Evolutionary conservation across 1,140 invertebrate species (phyloP).

Genomic region (Magallana gigas): DNA sequence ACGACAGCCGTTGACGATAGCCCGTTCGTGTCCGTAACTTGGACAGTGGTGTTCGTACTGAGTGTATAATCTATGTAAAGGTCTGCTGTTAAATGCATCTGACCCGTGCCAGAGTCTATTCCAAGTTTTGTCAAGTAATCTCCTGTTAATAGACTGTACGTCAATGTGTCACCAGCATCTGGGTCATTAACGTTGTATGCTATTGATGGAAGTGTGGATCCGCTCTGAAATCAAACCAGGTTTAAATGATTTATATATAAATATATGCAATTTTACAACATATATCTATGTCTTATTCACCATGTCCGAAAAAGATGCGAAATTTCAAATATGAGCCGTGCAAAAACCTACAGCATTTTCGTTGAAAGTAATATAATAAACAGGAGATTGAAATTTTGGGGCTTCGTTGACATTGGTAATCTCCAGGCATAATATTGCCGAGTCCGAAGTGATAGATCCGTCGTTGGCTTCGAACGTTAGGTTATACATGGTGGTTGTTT

Average conservation of each 20-base stretch:
- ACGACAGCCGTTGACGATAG: background rate
- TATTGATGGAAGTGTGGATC: background rate
- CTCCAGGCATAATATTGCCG: background rate
- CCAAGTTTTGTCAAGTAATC: background rate
- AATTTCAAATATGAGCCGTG: too few relatives aligned
- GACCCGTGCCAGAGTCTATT: slow-evolving; percentile 7
- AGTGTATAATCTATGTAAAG: background rate
- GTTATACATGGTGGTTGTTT: background rate
- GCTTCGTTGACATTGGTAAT: background rate
- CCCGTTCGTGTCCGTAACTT: background rate
- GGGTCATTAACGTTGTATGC: background rate
- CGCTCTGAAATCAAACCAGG: background rate
- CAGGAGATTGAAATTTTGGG: background rate
- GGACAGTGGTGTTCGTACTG: background rate
- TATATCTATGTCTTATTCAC: too few relatives aligned
- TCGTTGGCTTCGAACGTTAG: slow-evolving; percentile 8
- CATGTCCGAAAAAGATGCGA: too few relatives aligned
- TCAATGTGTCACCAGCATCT: background rate
- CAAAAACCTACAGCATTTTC: background rate
- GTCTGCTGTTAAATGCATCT: slow-evolving; percentile 22
- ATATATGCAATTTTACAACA: too few relatives aligned
- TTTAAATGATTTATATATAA: too few relatives aligned
- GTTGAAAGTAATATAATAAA: background rate
- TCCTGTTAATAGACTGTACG: background rate
- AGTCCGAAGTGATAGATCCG: background rate